phyloP scores from a whole-genome alignment of 2,113 vertebrate genomes.

The Mustelus asterias region DNA sequence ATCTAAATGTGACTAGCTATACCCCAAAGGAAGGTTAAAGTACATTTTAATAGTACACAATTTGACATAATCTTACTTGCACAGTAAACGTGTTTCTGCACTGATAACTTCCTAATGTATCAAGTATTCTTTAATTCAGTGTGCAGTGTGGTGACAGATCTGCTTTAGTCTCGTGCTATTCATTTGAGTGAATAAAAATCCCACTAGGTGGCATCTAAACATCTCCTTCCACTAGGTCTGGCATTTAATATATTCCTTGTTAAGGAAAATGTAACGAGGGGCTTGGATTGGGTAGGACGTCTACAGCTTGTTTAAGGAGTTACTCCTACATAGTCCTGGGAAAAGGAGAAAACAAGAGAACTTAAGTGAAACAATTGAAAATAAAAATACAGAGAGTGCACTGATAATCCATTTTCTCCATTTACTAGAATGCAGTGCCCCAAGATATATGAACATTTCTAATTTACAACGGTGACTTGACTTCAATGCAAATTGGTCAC shows the following conservation, averaged over 20 bases:
- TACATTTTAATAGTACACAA: not conserved
- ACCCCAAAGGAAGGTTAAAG: not conserved
- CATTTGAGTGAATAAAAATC: not conserved
- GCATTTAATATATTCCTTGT: not conserved
- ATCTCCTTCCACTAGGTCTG: not conserved
- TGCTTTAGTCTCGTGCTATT: not conserved
- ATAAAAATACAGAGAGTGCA: not conserved
- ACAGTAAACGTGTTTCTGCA: not conserved
- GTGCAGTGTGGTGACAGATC: not conserved
- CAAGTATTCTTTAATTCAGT: not conserved
- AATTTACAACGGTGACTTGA: not conserved
- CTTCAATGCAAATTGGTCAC: not conserved
- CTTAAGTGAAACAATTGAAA: not conserved
- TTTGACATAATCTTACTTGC: not conserved
- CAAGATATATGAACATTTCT: not conserved
- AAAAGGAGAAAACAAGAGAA: not conserved
- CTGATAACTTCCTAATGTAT: not conserved
- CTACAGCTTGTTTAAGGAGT: not conserved
- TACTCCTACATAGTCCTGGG: not conserved
- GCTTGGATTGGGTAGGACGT: not conserved
- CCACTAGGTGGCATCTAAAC: constrained; percentile 23
- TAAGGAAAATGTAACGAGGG: not conserved
- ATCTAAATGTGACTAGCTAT: not conserved
- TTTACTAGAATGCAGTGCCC: not conserved
- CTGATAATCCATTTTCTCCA: not conserved